Evolutionary conservation across 2,113 vertebrate genomes (phyloP), one percentile per base, ranked within the genome.

Genomic region (Montifringilla adamsi): DNA sequence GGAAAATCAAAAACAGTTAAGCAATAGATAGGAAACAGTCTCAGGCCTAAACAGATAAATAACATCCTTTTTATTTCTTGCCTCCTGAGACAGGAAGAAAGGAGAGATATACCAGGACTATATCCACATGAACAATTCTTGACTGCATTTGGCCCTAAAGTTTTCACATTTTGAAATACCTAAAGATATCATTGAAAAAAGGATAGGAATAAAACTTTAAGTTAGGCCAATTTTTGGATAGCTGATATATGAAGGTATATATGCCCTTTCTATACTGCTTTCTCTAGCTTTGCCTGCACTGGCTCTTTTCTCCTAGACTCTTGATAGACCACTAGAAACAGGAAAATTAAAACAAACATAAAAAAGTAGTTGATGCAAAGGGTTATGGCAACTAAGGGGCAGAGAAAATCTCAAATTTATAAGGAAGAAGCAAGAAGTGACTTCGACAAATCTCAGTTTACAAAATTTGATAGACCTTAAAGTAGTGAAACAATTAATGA

Each of bases 351-450:
- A 91, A 27, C 2, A 35, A 47, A 26, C 4, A 31, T 33, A 33
- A 37, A 23, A 28, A 49, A 24, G 1, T 31, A 6, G 2, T 56
- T 67, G 31, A 80, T 46, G 6, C 4, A 68, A 21, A 35, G 2
- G 1, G 1, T 68, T 72, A n/a, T 79, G 7, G 8, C 27, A 68
- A 50, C 4, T 33, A n/a, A 43, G 2, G 1, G 15, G 3, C 9
- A 93, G 78, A 63, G 15, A 70, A 74, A 55, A 55, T 39, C 16
- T 73, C 27, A n/a, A 6, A 56, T 56, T 72, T 73, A 1, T 68
- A 41, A 90, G 24, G 27, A 70, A 79, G 15, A 11, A 44, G 33
- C 28, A 64, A 50, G 10, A 87, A 56, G 14, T 35, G 10, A 59
- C 16, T 72, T 55, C 59, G 27, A 75, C 21, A 70, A 79, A 63